A percentile compares a stretch with the other conserved stretches of the same genome.
Conservation (phyloP, 2,113 vertebrate species). For the Paracanthobrama guichenoti region DNA sequence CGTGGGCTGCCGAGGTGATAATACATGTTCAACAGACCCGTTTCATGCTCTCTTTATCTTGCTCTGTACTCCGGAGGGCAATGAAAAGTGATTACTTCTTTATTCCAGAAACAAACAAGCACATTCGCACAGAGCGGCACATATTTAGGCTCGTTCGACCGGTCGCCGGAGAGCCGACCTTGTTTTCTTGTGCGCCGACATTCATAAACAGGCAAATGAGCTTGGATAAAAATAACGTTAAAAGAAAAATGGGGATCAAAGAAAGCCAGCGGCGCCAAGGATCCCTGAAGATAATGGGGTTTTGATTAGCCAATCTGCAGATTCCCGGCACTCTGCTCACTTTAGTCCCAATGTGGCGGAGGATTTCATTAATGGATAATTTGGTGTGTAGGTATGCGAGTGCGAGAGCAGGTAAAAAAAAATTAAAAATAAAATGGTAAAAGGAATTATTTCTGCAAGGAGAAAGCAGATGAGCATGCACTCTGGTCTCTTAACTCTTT, state of each 20-base stretch:
- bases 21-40: constrained; percentile 47
- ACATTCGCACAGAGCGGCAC: neutral
- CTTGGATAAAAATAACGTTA: constrained; percentile 48
- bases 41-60: constrained; percentile 49
- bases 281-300: constrained; percentile 53
- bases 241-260: constrained; percentile 55
- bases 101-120: constrained; percentile 23
- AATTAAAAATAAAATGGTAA: neutral
- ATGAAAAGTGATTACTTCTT: constrained; percentile 49
- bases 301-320: constrained; percentile 64
- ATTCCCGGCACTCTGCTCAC: constrained; percentile 32
- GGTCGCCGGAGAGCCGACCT: constrained; percentile 16
- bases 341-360: constrained; percentile 46
- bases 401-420: neutral
- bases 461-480: constrained; percentile 26
- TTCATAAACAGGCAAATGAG: constrained; percentile 48
- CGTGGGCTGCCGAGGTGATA: constrained; percentile 31
- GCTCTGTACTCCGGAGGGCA: constrained; percentile 41
- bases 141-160: constrained; percentile 25
- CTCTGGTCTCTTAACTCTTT: neutral
- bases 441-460: constrained; percentile 23
- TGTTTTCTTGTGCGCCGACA: constrained; percentile 38
- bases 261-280: constrained; percentile 29
- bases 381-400: constrained; percentile 35
- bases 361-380: constrained; percentile 58